These are phyloP conservation scores for Epicampocera succincta DNA, from an alignment of 2,888 invertebrate genomes.

Conservation along the genomic window DNA sequence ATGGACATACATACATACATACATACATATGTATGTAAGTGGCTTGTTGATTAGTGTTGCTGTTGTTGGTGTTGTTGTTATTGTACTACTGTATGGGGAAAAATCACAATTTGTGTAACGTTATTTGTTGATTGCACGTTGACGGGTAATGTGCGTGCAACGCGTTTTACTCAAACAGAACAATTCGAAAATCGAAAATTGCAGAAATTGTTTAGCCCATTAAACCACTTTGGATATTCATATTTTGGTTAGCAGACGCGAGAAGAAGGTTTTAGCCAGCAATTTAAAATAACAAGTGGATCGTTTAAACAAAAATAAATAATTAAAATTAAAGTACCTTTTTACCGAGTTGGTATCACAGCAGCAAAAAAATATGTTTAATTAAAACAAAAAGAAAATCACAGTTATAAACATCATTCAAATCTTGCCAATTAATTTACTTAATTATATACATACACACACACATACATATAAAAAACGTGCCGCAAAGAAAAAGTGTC, in stretches of 20 bases:
- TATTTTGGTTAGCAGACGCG: not conserved
- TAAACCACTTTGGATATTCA: conserved; percentile 25
- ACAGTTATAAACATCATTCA: conserved; percentile 26
- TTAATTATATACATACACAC: conserved; percentile 17
- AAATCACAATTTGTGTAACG: conserved; percentile 71
- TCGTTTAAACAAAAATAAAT: not conserved
- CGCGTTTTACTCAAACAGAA: conserved; percentile 69
- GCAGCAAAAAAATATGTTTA: conserved; percentile 16
- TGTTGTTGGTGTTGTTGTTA: conserved; percentile 32
- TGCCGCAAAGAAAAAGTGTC: conserved; percentile 65
- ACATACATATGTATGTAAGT: not conserved
- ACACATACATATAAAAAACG: conserved; percentile 43
- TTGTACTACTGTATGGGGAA: conserved; percentile 59
- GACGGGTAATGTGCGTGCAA: conserved; percentile 76
- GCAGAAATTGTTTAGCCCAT: conserved; percentile 33
- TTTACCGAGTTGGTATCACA: not conserved
- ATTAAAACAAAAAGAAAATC: not conserved
- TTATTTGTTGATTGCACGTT: conserved; percentile 81
- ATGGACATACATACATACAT: not conserved
- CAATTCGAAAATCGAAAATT: conserved; percentile 44
- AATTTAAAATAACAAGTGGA: conserved; percentile 4
- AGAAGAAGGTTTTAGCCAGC: not conserved
- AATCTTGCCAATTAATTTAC: conserved; percentile 62
- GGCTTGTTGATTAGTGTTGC: conserved; percentile 12
- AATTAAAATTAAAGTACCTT: conserved; percentile 27